Conservation (phyloP, 2,888 invertebrate species). For the Epirrita christyi region DNA sequence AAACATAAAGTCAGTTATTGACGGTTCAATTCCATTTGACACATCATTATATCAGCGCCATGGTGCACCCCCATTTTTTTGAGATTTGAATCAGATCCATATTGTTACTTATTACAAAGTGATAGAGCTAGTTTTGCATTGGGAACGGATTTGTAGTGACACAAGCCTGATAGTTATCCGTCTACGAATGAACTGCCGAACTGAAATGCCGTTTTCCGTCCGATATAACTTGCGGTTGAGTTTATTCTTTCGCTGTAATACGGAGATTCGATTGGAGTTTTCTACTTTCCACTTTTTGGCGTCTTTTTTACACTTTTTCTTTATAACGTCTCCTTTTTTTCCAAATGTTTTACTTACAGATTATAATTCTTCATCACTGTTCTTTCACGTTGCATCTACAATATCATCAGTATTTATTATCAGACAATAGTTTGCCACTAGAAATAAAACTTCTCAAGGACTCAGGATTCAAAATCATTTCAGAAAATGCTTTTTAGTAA, state of each 20-base stretch:
- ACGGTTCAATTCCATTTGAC: too few relatives aligned
- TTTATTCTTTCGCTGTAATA: conserved; percentile 35
- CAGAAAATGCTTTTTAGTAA: too few relatives aligned
- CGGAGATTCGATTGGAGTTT: conserved; percentile 32
- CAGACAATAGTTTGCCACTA: too few relatives aligned
- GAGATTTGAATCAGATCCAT: background rate
- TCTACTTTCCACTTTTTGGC: conserved; percentile 12
- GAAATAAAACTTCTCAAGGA: too few relatives aligned
- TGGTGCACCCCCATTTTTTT: background rate
- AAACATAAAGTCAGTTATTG: too few relatives aligned
- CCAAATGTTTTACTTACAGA: too few relatives aligned
- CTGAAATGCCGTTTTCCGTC: conserved; percentile 69
- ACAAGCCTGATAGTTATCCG: conserved; percentile 33
- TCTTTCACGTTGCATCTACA: too few relatives aligned
- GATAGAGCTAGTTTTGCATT: conserved; percentile 10
- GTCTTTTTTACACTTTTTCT: conserved; percentile 1
- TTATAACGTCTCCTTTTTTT: too few relatives aligned
- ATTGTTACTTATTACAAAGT: background rate
- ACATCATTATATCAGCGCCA: too few relatives aligned
- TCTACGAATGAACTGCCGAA: conserved; percentile 58
- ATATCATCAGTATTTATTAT: too few relatives aligned
- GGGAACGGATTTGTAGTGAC: conserved; percentile 1
- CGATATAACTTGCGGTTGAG: conserved; percentile 31
- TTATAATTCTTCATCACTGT: too few relatives aligned
- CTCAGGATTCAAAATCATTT: too few relatives aligned